A percentile compares a stretch with the other conserved stretches of the same genome.
Conservation (phyloP, 2,888 invertebrate species). For the Epiblema foenella region DNA sequence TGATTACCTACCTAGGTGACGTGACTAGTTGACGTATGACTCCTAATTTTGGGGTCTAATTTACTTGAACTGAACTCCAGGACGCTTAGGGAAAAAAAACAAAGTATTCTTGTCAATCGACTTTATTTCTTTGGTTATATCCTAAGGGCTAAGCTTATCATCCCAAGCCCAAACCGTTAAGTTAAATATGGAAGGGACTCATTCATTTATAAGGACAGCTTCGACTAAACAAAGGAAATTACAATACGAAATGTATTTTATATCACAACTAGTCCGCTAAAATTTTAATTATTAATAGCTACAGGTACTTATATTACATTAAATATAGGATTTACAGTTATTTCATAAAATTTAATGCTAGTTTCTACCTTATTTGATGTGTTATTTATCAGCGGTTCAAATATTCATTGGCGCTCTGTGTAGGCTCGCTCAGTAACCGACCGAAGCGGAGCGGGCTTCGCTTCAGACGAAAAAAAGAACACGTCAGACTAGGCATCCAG, state of each 20-base stretch:
- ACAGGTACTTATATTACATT: constrained; percentile 13
- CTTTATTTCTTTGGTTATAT: constrained; percentile 76
- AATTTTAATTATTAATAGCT: constrained; percentile 10
- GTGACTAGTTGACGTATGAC: no score
- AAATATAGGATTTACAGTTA: constrained; percentile 7
- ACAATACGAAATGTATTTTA: constrained; percentile 30
- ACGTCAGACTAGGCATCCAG: not conserved
- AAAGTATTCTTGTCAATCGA: constrained; percentile 58
- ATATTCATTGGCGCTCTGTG: not conserved
- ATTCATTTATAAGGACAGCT: constrained; percentile 16
- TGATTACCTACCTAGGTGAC: no score
- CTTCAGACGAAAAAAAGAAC: no score
- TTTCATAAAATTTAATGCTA: constrained; percentile 18
- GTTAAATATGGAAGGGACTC: constrained; percentile 30
- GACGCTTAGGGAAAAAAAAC: constrained; percentile 42
- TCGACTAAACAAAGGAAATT: constrained; percentile 12
- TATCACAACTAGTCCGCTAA: constrained; percentile 28
- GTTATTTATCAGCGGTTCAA: not conserved
- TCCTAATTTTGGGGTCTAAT: no score
- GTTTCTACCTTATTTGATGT: not conserved
- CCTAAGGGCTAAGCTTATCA: constrained; percentile 50
- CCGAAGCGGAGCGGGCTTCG: not conserved
- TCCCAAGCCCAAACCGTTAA: constrained; percentile 40
- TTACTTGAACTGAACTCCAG: no score
- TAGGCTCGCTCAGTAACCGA: not conserved